Conservation (phyloP, 2,888 invertebrate species). For the Trileptium ribeirensis region DNA sequence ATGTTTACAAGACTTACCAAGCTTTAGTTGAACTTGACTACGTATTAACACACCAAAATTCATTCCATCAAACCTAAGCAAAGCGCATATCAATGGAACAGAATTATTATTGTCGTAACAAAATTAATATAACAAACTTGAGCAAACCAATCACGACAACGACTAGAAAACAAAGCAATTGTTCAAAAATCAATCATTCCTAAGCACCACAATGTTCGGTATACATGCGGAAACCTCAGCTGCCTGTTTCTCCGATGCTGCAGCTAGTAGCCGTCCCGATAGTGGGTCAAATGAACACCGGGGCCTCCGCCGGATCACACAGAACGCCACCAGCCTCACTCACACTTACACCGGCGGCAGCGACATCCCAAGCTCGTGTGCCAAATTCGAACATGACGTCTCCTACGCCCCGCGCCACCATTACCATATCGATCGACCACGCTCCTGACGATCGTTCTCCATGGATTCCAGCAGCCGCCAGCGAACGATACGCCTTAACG, state of each 20-base stretch:
- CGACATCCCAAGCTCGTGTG: constrained; percentile 84
- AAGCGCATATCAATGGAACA: no score
- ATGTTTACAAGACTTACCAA: no score
- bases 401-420: constrained; percentile 73
- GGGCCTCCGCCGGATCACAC: constrained; percentile 77
- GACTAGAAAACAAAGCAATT: no score
- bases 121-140: no score
- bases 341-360: constrained; percentile 77
- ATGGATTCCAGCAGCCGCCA: background rate
- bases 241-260: constrained; percentile 67
- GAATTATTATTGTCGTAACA: no score
- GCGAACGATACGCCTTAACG: background rate
- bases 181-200: no score
- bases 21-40: no score
- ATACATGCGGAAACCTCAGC: constrained; percentile 57
- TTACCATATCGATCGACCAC: constrained; percentile 77
- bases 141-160: no score
- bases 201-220: background rate
- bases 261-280: constrained; percentile 71
- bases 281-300: constrained; percentile 66
- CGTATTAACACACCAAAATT: no score
- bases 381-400: constrained; percentile 74
- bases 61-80: no score
- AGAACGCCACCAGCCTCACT: constrained; percentile 87
- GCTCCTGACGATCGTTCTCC: background rate